Evolutionary conservation across 2,888 invertebrate genomes (phyloP).

Genomic region (Elmis aenea): DNA sequence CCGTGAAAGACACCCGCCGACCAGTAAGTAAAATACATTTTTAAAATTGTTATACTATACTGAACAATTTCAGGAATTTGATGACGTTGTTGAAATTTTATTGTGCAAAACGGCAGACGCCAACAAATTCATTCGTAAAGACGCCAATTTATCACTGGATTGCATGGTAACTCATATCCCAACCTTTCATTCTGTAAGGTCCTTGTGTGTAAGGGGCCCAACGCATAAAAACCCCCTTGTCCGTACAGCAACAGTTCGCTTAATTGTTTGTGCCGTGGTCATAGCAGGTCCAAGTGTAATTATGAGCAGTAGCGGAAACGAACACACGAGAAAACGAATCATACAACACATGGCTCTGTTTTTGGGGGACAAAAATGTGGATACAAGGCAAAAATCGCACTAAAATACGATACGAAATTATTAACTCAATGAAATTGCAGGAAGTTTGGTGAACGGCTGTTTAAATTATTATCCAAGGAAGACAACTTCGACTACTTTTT

Average conservation of each 20-base stretch:
- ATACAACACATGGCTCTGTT: conserved; percentile 50
- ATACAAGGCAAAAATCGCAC: conserved; percentile 43
- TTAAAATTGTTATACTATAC: not conserved
- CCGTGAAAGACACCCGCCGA: conserved; percentile 43
- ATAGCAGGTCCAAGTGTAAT: conserved; percentile 57
- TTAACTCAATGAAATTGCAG: conserved; percentile 32
- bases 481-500: conserved; percentile 48
- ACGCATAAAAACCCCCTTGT: conserved; percentile 65
- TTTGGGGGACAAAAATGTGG: conserved; percentile 51
- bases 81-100: conserved; percentile 61
- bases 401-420: not conserved
- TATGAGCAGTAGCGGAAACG: conserved; percentile 52
- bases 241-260: conserved; percentile 59
- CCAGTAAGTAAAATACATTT: conserved; percentile 37
- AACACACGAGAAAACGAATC: conserved; percentile 48
- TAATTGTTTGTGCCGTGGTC: conserved; percentile 60
- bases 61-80: conserved; percentile 57
- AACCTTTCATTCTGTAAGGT: conserved; percentile 52
- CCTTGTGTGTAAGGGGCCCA: conserved; percentile 47
- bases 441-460: conserved; percentile 55
- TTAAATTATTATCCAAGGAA: conserved; percentile 51
- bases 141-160: conserved; percentile 66
- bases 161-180: conserved; percentile 63
- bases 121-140: conserved; percentile 68
- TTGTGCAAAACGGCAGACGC: conserved; percentile 68